phyloP scores from a whole-genome alignment of 2,113 vertebrate genomes.

The Rousettus leschenaultii region DNA sequence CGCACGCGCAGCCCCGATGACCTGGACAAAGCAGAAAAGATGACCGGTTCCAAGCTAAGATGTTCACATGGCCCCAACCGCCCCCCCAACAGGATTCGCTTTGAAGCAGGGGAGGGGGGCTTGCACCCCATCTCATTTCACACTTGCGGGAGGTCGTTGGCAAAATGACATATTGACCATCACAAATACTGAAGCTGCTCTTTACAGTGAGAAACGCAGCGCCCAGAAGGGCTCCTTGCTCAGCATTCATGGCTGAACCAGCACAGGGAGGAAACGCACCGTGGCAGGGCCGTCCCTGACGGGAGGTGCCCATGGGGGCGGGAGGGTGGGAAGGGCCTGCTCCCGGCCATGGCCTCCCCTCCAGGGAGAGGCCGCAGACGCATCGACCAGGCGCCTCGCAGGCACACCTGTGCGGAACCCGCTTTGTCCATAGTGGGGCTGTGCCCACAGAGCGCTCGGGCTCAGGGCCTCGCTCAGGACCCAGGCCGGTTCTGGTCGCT shows the following conservation, averaged over 20 bases:
- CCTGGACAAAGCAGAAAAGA: no score
- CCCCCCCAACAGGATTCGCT: neutral
- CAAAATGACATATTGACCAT: neutral
- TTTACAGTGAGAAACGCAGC: neutral
- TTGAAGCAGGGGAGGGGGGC: neutral
- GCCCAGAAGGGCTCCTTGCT: neutral
- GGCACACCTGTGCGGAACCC: neutral
- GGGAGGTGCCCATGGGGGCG: neutral
- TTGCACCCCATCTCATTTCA: neutral
- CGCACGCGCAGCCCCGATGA: rapidly evolving
- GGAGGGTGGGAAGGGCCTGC: neutral
- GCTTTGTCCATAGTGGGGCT: neutral
- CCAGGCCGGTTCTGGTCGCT: no score
- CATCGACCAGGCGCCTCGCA: no score
- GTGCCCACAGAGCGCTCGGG: neutral
- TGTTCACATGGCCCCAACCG: no score
- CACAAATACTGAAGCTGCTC: neutral
- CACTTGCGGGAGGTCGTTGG: neutral
- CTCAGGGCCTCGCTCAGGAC: no score
- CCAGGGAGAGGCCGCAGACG: neutral
- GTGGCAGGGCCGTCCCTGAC: neutral
- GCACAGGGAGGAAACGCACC: neutral
- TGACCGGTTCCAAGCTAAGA: neutral
- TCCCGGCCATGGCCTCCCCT: neutral
- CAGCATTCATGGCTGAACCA: neutral